phyloP scores from a whole-genome alignment of 2,888 invertebrate species.

The Acheta domesticus region DNA sequence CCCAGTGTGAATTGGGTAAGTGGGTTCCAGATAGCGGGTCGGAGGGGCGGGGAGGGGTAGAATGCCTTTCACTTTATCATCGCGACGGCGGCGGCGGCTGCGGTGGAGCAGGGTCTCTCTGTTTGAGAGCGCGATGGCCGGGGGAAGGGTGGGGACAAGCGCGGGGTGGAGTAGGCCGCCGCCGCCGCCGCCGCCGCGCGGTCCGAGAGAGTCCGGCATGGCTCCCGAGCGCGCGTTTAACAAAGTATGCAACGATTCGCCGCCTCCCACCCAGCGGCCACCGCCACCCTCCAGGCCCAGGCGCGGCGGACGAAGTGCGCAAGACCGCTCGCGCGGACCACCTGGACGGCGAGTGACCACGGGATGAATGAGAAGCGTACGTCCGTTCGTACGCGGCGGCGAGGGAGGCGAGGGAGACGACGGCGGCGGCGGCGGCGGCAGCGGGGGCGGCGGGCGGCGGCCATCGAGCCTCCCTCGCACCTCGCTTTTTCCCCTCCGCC shows the following conservation, averaged over 20 bases:
- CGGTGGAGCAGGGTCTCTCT: too few species aligned
- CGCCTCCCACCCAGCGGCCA: background rate
- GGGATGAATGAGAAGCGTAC: slow-evolving; percentile 2
- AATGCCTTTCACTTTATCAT: background rate
- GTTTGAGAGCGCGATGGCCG: background rate
- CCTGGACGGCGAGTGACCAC: background rate
- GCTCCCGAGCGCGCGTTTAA: background rate
- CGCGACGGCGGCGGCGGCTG: background rate
- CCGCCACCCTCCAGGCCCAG: background rate
- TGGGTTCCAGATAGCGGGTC: too few species aligned
- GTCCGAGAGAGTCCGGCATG: background rate
- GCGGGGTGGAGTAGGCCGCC: too few species aligned
- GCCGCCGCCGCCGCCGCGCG: background rate
- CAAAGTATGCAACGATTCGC: background rate
- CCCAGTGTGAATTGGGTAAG: too few species aligned
- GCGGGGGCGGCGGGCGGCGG: too few species aligned
- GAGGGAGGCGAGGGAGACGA: background rate
- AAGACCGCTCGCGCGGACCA: background rate
- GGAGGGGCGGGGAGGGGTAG: background rate
- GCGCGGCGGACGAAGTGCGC: background rate
- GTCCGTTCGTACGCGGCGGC: background rate
- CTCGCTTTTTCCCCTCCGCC: too few species aligned
- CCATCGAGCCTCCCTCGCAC: too few species aligned
- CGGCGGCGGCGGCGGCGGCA: background rate
- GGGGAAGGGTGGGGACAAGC: slow-evolving; percentile 21